These are phyloP conservation scores for Lasioglossum marginatum DNA, from an alignment of 2,888 invertebrate species.

Conservation along the genomic window DNA sequence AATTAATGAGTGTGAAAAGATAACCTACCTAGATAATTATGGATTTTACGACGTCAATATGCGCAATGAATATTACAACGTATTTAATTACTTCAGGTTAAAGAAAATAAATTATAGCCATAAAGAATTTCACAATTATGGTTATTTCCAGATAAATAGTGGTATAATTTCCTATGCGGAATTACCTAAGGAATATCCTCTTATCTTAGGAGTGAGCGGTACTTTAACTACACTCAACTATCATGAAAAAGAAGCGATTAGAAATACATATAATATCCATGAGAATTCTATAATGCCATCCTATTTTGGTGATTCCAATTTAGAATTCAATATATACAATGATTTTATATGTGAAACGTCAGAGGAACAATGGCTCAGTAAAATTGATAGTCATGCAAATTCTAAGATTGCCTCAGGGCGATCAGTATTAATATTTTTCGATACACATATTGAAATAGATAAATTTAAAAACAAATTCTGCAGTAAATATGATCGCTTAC, in stretches of 20 bases:
- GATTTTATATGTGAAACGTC: background rate
- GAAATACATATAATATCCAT: background rate
- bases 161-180: background rate
- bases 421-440: conserved; percentile 1
- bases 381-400: background rate
- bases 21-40: too few relatives aligned
- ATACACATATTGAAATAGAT: background rate
- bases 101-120: background rate
- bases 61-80: fast-evolving
- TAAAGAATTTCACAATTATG: background rate
- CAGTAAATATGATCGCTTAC: background rate
- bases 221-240: background rate
- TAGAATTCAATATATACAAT: background rate
- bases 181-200: background rate
- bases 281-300: conserved; percentile 1
- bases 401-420: background rate
- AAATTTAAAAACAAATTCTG: background rate
- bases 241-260: too few relatives aligned
- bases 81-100: background rate
- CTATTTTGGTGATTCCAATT: background rate
- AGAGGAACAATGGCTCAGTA: background rate
- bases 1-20: background rate
- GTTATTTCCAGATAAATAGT: background rate
- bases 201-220: background rate
- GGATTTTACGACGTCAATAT: too few relatives aligned